Evolutionary conservation across 1,140 invertebrate species (phyloP).

Genomic region (Drosophila nigrodunni): DNA sequence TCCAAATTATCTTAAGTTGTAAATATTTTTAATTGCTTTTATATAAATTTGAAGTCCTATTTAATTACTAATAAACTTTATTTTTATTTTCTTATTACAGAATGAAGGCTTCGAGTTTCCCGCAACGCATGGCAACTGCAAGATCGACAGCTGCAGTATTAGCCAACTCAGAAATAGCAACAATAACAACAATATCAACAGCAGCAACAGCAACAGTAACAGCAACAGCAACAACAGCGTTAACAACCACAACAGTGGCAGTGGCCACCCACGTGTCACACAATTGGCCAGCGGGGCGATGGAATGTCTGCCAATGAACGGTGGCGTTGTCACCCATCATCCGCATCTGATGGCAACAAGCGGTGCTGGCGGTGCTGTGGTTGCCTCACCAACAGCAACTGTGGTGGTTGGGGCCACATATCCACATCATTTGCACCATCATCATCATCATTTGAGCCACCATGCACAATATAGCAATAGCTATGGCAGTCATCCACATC

Average conservation of each 20-base stretch:
- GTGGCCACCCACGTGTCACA: constrained; percentile 52
- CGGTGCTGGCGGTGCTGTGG: constrained; percentile 31
- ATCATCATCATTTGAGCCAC: constrained; percentile 73
- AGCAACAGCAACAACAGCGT: constrained; percentile 1
- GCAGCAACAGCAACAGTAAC: constrained; percentile 29
- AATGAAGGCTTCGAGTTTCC: constrained; percentile 75
- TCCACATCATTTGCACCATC: constrained; percentile 74
- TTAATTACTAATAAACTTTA: neutral
- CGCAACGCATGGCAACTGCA: constrained; percentile 73
- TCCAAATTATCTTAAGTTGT: neutral
- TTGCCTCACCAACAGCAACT: constrained; percentile 64
- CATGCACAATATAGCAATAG: constrained; percentile 73
- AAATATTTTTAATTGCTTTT: constrained; percentile 29
- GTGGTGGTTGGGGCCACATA: constrained; percentile 74
- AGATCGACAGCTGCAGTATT: constrained; percentile 65
- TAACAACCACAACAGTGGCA: constrained; percentile 21
- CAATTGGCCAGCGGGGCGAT: constrained; percentile 67
- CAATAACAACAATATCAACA: constrained; percentile 17
- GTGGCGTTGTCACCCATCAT: constrained; percentile 56
- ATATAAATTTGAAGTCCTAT: neutral
- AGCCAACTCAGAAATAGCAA: constrained; percentile 45
- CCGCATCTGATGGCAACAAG: constrained; percentile 63
- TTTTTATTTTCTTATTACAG: constrained; percentile 39
- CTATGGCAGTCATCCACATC: constrained; percentile 72
- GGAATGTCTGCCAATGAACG: constrained; percentile 77